These are phyloP conservation scores for Zaprionus vittiger DNA, from an alignment of 1,140 invertebrate genomes.

Conservation along the genomic window DNA sequence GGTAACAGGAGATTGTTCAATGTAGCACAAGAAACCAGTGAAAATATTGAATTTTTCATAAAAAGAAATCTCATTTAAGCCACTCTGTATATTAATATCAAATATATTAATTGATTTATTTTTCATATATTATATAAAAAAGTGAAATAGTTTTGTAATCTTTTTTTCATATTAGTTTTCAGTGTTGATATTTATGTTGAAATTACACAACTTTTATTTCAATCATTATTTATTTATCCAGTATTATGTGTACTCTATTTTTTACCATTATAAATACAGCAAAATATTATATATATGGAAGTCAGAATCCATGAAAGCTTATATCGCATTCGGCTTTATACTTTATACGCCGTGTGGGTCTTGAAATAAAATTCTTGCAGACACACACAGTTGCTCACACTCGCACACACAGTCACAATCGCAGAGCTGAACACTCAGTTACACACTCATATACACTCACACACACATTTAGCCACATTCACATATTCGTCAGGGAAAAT, in stretches of 20 bases:
- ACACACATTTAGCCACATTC: slow-evolving; percentile 65
- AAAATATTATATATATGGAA: background rate
- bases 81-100: background rate
- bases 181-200: too few species aligned
- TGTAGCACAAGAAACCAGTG: background rate
- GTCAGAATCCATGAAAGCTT: slow-evolving; percentile 21
- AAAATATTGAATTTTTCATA: background rate
- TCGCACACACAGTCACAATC: slow-evolving; percentile 13
- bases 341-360: slow-evolving; percentile 24
- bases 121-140: background rate
- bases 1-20: slow-evolving; percentile 6
- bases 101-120: background rate
- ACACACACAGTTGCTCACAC: slow-evolving; percentile 16
- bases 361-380: slow-evolving; percentile 65
- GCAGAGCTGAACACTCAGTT: slow-evolving; percentile 18
- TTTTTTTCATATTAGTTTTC: background rate
- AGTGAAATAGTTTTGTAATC: background rate
- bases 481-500: slow-evolving; percentile 45
- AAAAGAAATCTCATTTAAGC: background rate
- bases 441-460: slow-evolving; percentile 30
- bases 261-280: background rate
- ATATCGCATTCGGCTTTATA: slow-evolving; percentile 47
- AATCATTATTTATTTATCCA: too few species aligned
- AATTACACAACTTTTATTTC: too few species aligned
- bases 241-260: too few species aligned